Percentiles rank a stretch among this genome's conserved stretches.
phyloP scores from a whole-genome alignment of 35 echinoderm and acorn worm species.

The Strongylocentrotus purpuratus region DNA sequence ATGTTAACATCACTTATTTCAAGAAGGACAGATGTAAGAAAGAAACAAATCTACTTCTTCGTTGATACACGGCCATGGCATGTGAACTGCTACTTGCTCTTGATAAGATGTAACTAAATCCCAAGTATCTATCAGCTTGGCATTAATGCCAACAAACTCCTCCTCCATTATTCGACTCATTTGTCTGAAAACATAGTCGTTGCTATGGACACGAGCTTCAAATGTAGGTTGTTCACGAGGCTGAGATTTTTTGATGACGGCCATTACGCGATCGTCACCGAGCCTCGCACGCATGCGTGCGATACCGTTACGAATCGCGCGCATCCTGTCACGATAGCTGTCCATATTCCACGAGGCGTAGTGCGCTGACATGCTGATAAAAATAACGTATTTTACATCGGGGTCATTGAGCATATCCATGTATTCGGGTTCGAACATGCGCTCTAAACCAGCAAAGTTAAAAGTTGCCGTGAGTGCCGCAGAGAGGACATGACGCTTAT shows the following conservation, averaged over 20 bases:
- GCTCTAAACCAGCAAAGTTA: not conserved
- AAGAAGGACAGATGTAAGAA: conserved; percentile 31
- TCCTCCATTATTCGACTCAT: conserved; percentile 19
- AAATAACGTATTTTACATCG: not conserved
- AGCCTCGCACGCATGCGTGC: conserved; percentile 21
- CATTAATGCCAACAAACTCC: conserved; percentile 22
- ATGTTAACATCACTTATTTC: not conserved
- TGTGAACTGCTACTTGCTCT: not conserved
- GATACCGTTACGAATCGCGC: conserved; percentile 14
- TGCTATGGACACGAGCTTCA: conserved; percentile 15
- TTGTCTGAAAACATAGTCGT: conserved; percentile 44
- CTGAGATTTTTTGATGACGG: conserved; percentile 32
- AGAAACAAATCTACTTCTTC: conserved; percentile 44
- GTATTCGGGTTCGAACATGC: conserved; percentile 25
- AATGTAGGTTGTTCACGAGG: not conserved
- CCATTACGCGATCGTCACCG: conserved; percentile 11
- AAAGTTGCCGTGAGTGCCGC: not conserved
- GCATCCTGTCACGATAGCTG: conserved; percentile 34
- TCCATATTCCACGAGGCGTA: conserved; percentile 20
- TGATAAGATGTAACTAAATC: conserved; percentile 29
- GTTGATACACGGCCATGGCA: conserved; percentile 38
- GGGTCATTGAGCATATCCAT: not conserved
- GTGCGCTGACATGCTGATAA: conserved; percentile 41
- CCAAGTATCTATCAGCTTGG: conserved; percentile 29
- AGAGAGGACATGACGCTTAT: conserved; percentile 6